Evolutionary conservation across 2,797 vertebrate species (phyloP), one percentile per base, ranked within the genome.

Genomic region (Cyclopterus lumpus): DNA sequence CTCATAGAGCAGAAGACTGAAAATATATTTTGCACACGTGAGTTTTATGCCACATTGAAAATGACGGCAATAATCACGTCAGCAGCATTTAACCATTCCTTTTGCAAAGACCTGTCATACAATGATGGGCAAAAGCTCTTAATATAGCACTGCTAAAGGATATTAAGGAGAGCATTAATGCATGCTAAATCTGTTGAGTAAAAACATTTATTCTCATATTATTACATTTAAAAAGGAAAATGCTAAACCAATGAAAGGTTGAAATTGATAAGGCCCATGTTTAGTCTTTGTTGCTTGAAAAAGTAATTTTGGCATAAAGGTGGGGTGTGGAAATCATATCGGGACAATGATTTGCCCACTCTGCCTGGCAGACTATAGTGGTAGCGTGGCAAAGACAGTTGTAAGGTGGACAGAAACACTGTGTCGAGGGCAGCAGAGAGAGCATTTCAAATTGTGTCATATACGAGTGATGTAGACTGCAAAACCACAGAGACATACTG

Each of bases 401-500:
- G 36, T 20, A 55, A 36, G 22, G 49, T 69, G 48, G 61, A 32
- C 32, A 59, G 8, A 72, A 60, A 32, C 28, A 55, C 12, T 44
- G 26, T 44, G 32, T n/a, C 24, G 40, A 10, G 34, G 48, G 28
- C 58, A 26, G 22, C 0, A 36, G 15, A 58, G 30, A 58, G 28
- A 71, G 38, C 16, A 32, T 70, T 44, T 73, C 9, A 78, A 67
- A 76, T 38, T 8, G 55, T 36, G 30, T 44, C 64, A 48, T 16
- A 26, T 62, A 53, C 51, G 57, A 78, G 48, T 26, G 67, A 77
- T 73, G 34, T 22, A 54, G 63, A 63, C 8, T 4, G 22, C 24
- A 58, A 65, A 36, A 46, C 0, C 57, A 34, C 32, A 67, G 67
- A 74, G 75, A 77, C 51, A 64, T 46, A 36, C 34, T 36, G 34